Conservation (phyloP, 2,888 invertebrate species). For the Baccha elongata region DNA sequence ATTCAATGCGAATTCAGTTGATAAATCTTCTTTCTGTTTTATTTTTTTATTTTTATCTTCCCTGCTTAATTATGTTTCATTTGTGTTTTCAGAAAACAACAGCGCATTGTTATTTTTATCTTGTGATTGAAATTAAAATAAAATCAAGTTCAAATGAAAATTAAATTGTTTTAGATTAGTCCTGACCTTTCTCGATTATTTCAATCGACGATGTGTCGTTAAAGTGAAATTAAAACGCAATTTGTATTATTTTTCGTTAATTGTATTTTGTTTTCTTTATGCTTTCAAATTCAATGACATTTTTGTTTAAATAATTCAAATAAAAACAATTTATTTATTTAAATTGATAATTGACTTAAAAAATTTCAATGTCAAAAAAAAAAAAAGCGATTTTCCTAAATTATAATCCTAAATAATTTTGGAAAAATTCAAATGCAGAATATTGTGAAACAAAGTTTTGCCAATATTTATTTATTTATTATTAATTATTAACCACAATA, state of each 20-base stretch:
- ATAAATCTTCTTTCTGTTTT: not conserved
- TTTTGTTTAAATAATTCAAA: not conserved
- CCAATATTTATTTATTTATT: too few species aligned
- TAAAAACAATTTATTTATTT: too few species aligned
- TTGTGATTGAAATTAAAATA: constrained; percentile 36
- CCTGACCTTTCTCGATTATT: constrained; percentile 49
- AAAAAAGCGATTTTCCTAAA: too few species aligned
- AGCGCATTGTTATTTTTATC: constrained; percentile 38
- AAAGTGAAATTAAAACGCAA: constrained; percentile 48
- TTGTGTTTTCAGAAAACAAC: not conserved
- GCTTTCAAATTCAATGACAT: not conserved
- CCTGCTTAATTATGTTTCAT: not conserved
- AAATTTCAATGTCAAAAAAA: too few species aligned
- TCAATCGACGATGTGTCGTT: not conserved
- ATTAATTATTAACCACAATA: too few species aligned
- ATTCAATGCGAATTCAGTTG: too few species aligned
- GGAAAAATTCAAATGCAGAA: too few species aligned
- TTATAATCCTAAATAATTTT: too few species aligned
- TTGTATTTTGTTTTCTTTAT: not conserved
- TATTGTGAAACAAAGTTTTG: too few species aligned
- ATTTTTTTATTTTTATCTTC: not conserved
- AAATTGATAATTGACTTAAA: too few species aligned
- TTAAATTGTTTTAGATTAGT: constrained; percentile 45
- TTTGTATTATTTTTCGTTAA: not conserved
- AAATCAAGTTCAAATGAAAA: constrained; percentile 65